Evolutionary conservation across 2,888 invertebrate species (phyloP).

Genomic region (Cactoblastis cactorum): DNA sequence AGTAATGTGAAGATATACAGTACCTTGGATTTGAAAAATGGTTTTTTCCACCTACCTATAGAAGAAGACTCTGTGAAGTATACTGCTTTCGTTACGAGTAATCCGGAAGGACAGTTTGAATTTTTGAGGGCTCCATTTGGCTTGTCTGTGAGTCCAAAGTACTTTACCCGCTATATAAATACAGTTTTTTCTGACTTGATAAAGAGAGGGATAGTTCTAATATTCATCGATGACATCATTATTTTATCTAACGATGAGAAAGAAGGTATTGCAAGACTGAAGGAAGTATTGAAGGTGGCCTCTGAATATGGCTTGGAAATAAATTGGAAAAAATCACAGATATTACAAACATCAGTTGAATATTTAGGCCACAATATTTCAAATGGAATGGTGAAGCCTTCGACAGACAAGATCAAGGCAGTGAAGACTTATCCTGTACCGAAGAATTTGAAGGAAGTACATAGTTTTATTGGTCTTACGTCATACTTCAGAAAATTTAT

Average conservation of each 20-base stretch:
- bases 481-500: conserved; percentile 31
- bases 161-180: conserved; percentile 37
- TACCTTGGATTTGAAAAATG: conserved; percentile 37
- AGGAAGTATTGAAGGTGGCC: conserved; percentile 18
- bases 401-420: conserved; percentile 22
- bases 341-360: conserved; percentile 7
- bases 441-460: conserved; percentile 20
- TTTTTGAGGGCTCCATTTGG: conserved; percentile 51
- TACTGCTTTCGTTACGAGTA: conserved; percentile 41
- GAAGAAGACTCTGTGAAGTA: conserved; percentile 33
- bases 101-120: conserved; percentile 43
- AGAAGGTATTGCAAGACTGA: conserved; percentile 16
- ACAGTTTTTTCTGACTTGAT: conserved; percentile 32
- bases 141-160: conserved; percentile 39
- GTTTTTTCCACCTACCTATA: conserved; percentile 42
- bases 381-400: conserved; percentile 20
- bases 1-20: conserved; percentile 23
- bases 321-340: conserved; percentile 18
- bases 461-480: conserved; percentile 24
- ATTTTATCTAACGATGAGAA: conserved; percentile 15
- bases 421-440: conserved; percentile 23
- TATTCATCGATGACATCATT: conserved; percentile 24
- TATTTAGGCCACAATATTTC: conserved; percentile 23
- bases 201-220: conserved; percentile 14
- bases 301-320: conserved; percentile 18